A percentile compares a stretch with the other conserved stretches of the same genome.
Conservation (phyloP, 2,888 invertebrate species). For the Mimumesa dahlbomi region DNA sequence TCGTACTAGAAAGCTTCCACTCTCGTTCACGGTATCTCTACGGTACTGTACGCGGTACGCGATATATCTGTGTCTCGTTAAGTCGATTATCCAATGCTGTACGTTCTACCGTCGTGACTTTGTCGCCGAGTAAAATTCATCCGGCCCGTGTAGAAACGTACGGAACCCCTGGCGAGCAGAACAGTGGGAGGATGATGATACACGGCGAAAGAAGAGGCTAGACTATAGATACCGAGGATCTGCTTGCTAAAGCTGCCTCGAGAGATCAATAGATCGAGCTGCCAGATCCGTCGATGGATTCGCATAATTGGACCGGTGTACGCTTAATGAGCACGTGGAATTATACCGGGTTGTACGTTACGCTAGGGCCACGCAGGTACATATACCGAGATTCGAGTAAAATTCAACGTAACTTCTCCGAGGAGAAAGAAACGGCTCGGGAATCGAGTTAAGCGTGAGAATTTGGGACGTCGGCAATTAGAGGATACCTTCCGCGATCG, state of each 20-base stretch:
- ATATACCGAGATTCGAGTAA: too few relatives aligned
- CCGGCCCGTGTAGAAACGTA: not conserved
- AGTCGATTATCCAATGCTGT: constrained; percentile 12
- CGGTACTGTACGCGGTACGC: not conserved
- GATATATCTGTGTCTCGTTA: constrained; percentile 2
- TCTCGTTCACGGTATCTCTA: not conserved
- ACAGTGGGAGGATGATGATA: constrained; percentile 3
- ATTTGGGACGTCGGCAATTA: too few relatives aligned
- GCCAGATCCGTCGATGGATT: constrained; percentile 30
- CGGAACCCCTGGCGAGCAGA: too few relatives aligned
- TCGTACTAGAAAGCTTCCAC: too few relatives aligned
- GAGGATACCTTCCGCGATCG: too few relatives aligned
- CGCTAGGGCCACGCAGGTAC: not conserved
- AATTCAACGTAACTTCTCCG: too few relatives aligned
- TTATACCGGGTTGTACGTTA: constrained; percentile 29
- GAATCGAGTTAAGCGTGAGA: too few relatives aligned
- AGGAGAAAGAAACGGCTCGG: too few relatives aligned
- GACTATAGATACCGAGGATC: not conserved
- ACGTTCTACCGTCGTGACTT: constrained; percentile 1
- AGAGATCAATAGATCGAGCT: constrained; percentile 13
- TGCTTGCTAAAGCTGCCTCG: too few relatives aligned
- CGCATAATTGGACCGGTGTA: constrained; percentile 33
- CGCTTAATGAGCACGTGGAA: constrained; percentile 31
- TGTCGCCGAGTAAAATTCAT: constrained; percentile 8
- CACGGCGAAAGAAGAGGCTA: not conserved